Evolutionary conservation across 2,797 vertebrate species (phyloP).

Genomic region (Chelmon rostratus): DNA sequence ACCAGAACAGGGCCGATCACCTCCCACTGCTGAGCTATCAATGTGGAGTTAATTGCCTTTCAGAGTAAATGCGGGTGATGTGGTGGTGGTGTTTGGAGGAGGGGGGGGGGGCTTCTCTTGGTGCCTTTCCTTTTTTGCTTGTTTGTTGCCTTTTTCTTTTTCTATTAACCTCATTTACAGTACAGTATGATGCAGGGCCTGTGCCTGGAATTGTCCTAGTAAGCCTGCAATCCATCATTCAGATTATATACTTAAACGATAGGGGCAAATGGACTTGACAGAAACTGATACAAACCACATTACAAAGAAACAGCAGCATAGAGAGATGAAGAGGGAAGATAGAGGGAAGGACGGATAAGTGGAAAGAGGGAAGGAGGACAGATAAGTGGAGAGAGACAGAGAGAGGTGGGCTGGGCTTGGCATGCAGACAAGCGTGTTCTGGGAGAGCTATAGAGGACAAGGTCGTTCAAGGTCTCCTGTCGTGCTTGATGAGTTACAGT

Average conservation of each 20-base stretch:
- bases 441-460: slow-evolving; percentile 66
- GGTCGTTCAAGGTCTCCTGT: slow-evolving; percentile 80
- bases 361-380: slow-evolving; percentile 32
- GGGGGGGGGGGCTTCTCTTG: not conserved
- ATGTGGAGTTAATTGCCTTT: slow-evolving; percentile 82
- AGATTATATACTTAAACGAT: slow-evolving; percentile 64
- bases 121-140: slow-evolving; percentile 20
- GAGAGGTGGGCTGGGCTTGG: slow-evolving; percentile 66
- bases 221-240: slow-evolving; percentile 58
- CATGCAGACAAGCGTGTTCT: slow-evolving; percentile 62
- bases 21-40: slow-evolving; percentile 81
- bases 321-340: slow-evolving; percentile 60
- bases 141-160: slow-evolving; percentile 39
- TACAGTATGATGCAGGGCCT: slow-evolving; percentile 2
- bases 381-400: slow-evolving; percentile 51
- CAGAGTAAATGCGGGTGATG: slow-evolving; percentile 41
- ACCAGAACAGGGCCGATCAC: slow-evolving; percentile 72
- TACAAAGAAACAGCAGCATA: slow-evolving; percentile 48
- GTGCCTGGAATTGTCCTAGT: slow-evolving; percentile 29
- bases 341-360: slow-evolving; percentile 61
- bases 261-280: slow-evolving; percentile 63
- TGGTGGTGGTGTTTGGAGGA: not conserved
- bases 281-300: slow-evolving; percentile 68
- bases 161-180: slow-evolving; percentile 36
- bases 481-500: slow-evolving; percentile 59